phyloP scores from a whole-genome alignment of 2,113 vertebrate species.

The Micromys minutus region DNA sequence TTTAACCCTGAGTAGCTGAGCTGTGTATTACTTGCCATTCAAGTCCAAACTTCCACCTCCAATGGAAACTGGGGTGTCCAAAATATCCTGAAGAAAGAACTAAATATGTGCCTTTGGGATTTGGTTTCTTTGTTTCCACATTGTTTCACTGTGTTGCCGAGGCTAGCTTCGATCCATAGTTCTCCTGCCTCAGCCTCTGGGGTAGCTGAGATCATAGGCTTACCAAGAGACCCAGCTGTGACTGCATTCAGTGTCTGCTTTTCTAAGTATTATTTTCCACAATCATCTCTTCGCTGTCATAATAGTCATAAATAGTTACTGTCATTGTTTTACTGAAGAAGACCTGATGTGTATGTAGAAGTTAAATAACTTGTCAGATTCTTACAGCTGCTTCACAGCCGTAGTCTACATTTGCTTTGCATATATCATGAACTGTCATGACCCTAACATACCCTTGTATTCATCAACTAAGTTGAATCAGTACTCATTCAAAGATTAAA shows the following conservation, averaged over 20 bases:
- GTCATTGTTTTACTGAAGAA: slow-evolving; percentile 27
- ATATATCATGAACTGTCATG: slow-evolving; percentile 2
- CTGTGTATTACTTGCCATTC: slow-evolving; percentile 35
- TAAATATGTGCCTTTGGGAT: background rate
- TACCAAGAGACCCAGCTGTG: background rate
- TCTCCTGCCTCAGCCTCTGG: background rate
- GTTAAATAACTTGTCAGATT: slow-evolving; percentile 42
- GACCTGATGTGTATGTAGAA: background rate
- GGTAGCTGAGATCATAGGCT: background rate
- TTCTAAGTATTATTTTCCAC: slow-evolving; percentile 1
- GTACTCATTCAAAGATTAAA: slow-evolving; percentile 21
- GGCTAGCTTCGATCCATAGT: background rate
- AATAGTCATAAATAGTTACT: slow-evolving; percentile 45
- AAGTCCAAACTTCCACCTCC: slow-evolving; percentile 12
- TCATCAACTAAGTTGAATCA: slow-evolving; percentile 37
- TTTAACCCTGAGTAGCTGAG: slow-evolving; percentile 49
- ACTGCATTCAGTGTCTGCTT: background rate
- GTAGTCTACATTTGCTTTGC: slow-evolving; percentile 39
- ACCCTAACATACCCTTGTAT: slow-evolving; percentile 15
- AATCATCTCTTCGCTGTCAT: slow-evolving; percentile 35
- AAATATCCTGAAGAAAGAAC: slow-evolving; percentile 41
- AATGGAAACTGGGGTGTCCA: background rate
- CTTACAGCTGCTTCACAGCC: background rate
- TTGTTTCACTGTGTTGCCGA: background rate
- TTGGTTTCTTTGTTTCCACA: background rate